phyloP scores from a whole-genome alignment of 1,140 invertebrate genomes.

The Parapsyche elsis region DNA sequence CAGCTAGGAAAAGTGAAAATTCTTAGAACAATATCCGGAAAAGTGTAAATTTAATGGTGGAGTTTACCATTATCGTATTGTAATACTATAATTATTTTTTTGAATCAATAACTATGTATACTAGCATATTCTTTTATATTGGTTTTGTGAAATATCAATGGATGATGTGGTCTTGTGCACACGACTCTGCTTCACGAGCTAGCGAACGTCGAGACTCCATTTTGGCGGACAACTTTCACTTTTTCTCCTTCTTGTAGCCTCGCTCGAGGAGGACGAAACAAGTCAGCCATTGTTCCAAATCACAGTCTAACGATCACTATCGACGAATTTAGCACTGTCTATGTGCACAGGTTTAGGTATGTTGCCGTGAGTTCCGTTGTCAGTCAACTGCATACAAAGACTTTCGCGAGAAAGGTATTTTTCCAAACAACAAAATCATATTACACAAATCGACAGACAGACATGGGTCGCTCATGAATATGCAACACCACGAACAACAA shows the following conservation, averaged over 20 bases:
- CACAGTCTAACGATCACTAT: background rate
- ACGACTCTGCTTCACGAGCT: too few species aligned
- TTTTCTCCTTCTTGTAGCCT: constrained; percentile 26
- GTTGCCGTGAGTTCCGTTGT: too few species aligned
- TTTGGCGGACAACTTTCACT: constrained; percentile 36
- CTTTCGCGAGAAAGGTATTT: background rate
- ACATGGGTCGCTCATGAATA: background rate
- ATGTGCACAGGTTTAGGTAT: background rate
- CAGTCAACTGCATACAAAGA: background rate
- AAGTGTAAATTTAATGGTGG: too few species aligned
- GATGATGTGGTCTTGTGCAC: too few species aligned
- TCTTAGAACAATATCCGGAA: too few species aligned
- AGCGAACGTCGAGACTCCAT: constrained; percentile 13
- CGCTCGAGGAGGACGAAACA: background rate
- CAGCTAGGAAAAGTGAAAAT: too few species aligned
- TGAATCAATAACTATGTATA: too few species aligned
- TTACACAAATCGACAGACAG: background rate
- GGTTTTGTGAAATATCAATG: too few species aligned
- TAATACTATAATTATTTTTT: too few species aligned
- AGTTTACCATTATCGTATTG: too few species aligned
- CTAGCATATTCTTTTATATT: too few species aligned
- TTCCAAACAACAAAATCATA: background rate
- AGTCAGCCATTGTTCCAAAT: background rate
- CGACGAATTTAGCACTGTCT: background rate
- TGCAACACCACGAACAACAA: background rate